Base-by-base conservation (phyloP, 2,113 vertebrate genomes). In the Capreolus pygargus region DNA sequence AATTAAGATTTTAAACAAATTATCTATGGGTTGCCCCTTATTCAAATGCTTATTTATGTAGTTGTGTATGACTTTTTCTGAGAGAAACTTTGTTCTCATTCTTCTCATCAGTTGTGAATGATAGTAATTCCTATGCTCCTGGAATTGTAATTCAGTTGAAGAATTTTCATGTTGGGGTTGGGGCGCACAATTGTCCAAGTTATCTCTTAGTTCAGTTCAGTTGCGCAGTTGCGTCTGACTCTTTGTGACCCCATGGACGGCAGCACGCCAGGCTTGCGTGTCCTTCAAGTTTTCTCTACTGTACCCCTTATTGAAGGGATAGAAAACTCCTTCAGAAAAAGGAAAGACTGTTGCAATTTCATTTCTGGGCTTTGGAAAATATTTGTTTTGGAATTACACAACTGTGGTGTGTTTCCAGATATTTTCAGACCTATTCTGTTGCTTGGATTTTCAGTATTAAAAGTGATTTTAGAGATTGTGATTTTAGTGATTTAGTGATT, bases 1-100 rank as follows among this genome's bases (percentile, higher is more conserved):
- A 98, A 97, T 98, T 98, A 97, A 95, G 92, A 98, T 97, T 96
- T 98, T 97, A 98, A 98, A 95, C 92, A 98, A 97, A 96, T 98
- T 97, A 95, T 97, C 95, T 92, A n/a, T 1, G 55, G 43, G 58
- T 96, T 97, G 74, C 84, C 81, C 96, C 96, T 95, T 97, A 98
- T 97, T 96, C 95, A 97, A 81, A 93, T 85, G 81, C 94, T 97
- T 97, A 93, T 94, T 97, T 98, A 81, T 94, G 43, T 97, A 84
- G 58, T 88, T 94, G 43, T 84, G 47, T 82, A 79, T 95, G 92
- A 91, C 89, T 97, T 97, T 93, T 95, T 79, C 85, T 88, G 93
- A 92, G 89, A 92, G 79, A 96, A 97, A 79, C 74, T 88, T 33
- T 96, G 93, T 91, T 92, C 47, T 89, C 28, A 79, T 96, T 93